Conservation (phyloP, 2,797 vertebrate genomes). For the Acanthiza pusilla region DNA sequence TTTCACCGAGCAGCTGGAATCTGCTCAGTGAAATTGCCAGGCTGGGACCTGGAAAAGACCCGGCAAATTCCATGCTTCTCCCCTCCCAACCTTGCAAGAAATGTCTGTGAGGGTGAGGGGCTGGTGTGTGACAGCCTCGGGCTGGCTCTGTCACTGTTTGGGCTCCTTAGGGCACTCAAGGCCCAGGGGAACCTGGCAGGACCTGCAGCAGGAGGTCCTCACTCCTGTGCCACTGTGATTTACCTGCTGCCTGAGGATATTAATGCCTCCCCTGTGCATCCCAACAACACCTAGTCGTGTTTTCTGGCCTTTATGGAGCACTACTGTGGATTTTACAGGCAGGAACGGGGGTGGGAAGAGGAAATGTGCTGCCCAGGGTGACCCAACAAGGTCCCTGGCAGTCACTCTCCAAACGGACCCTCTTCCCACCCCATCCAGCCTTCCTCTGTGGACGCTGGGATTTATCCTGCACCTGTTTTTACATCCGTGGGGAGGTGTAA, state of each 20-base stretch:
- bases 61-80: neutral
- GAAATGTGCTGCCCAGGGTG: neutral
- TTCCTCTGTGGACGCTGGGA: neutral
- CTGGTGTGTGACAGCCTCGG: rapidly evolving
- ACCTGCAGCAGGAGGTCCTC: neutral
- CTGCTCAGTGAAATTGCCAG: too few species aligned
- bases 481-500: neutral
- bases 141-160: neutral
- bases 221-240: rapidly evolving
- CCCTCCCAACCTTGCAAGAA: neutral
- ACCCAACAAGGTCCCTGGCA: neutral
- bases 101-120: neutral
- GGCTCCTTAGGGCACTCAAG: neutral
- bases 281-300: neutral
- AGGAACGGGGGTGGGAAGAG: neutral
- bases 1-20: neutral
- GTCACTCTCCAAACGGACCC: neutral
- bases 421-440: neutral
- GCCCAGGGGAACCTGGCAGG: rapidly evolving
- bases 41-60: rapidly evolving
- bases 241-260: neutral
- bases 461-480: neutral
- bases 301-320: neutral
- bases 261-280: neutral
- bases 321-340: neutral